Base-by-base conservation (phyloP, 92 coral and sea anemone species). In the Zoanthus sociatus region DNA sequence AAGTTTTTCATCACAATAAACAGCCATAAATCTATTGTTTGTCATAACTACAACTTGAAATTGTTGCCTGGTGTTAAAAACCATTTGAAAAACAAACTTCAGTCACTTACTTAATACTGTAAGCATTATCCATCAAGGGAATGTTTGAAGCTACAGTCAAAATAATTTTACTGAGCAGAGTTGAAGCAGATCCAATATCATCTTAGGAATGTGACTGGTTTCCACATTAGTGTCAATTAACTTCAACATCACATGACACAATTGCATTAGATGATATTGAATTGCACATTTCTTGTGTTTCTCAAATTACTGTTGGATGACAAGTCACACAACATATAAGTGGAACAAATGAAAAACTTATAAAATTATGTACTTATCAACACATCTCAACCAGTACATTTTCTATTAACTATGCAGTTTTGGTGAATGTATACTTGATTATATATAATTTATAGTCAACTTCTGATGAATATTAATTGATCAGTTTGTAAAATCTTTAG, bases 81-180 rank as follows among this genome's bases (percentile, higher is more conserved):
- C 16, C 18, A 50, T 69, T 30, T 12, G 42, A 5, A 21, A 18
- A 51, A 51, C 66, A 50, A 30, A 3, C 50, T 20, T 3, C 33
- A n/a, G 64, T 7, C 45, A 76, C 79, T 76, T 50, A 76, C 79
- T 76, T 6, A 50, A 76, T 31, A 54, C 11, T 2, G 4, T 37
- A 51, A 76, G 37, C 79, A 76, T 47, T 32, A 50, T 76, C 79
- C 79, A 76, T 76, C 21, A 76, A 51, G 46, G 64, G 33, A 76
- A 21, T 11, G 30, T 53, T 50, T n/a, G 9, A 21, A 16, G 67
- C 68, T 48, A 54, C 26, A 74, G 8, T 17, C 46, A 69, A 8
- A 13, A 12, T 13, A 18, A 48, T 12, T 53, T 14, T 42, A 76
- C 66, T 48, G 64, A 54, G 17, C 45, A 26, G 74, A 30, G 45